Conservation (phyloP, 2,113 vertebrate species). For the Alectura lathami region DNA sequence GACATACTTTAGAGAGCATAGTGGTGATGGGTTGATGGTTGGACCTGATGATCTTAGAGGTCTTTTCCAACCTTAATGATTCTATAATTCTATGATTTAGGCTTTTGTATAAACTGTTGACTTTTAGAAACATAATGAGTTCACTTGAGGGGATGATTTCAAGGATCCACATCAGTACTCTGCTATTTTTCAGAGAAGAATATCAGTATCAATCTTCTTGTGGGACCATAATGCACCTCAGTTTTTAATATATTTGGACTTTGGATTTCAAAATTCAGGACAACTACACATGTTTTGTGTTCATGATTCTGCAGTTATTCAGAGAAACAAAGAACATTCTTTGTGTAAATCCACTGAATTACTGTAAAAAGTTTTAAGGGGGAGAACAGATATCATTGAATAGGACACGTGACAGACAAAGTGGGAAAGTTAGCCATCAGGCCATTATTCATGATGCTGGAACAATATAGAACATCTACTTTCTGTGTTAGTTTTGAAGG, state of each 20-base stretch:
- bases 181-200: background rate
- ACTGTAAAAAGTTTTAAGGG: background rate
- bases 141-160: background rate
- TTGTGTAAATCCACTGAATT: background rate
- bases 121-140: background rate
- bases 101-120: background rate
- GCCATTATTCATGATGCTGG: background rate
- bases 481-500: background rate
- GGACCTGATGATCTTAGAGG: too few relatives aligned
- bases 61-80: too few relatives aligned
- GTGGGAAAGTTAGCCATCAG: background rate
- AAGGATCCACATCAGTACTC: background rate
- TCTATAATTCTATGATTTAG: too few relatives aligned
- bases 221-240: background rate
- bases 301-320: background rate
- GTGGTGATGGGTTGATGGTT: too few relatives aligned
- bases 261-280: background rate
- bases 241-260: background rate
- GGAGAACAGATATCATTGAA: background rate
- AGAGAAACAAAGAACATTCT: background rate
- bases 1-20: too few relatives aligned
- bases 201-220: accelerated
- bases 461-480: background rate
- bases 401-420: background rate
- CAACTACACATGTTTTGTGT: background rate